A percentile compares a stretch with the other conserved stretches of the same genome.
Evolutionary conservation across 2,888 invertebrate species (phyloP).

Genomic region (Hirudinaria manillensis): DNA sequence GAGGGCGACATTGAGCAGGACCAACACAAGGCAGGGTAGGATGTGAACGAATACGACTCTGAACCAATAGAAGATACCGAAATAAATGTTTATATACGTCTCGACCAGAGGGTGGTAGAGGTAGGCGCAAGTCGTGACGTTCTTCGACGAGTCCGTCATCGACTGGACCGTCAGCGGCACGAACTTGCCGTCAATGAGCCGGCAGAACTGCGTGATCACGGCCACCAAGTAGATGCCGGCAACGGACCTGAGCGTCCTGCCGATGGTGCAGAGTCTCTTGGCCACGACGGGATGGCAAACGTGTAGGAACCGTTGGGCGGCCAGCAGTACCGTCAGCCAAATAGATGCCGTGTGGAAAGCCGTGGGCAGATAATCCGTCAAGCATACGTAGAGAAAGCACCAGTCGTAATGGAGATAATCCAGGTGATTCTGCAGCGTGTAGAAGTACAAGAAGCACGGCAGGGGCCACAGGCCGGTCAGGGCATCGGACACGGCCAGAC

Average conservation of each 20-base stretch:
- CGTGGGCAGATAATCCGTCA: constrained; percentile 49
- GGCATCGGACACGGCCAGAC: constrained; percentile 93
- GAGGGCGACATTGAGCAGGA: constrained; percentile 53
- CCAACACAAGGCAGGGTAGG: constrained; percentile 71
- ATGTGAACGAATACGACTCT: constrained; percentile 50
- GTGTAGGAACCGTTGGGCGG: constrained; percentile 80
- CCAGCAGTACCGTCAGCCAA: constrained; percentile 37
- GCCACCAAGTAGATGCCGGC: constrained; percentile 63
- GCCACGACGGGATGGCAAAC: constrained; percentile 87
- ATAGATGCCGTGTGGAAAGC: constrained; percentile 41
- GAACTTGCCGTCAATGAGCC: constrained; percentile 26
- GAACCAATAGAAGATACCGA: constrained; percentile 23
- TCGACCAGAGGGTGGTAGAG: neutral
- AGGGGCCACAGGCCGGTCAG: constrained; percentile 63
- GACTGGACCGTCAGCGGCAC: constrained; percentile 59
- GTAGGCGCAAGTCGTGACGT: neutral
- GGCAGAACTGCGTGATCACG: constrained; percentile 58
- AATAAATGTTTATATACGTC: neutral
- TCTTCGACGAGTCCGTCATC: neutral
- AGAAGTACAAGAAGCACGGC: constrained; percentile 79
- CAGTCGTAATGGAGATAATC: constrained; percentile 70
- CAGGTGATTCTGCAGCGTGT: constrained; percentile 79
- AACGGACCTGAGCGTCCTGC: constrained; percentile 68
- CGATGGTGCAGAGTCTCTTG: constrained; percentile 64
- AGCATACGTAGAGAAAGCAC: constrained; percentile 66